phyloP scores from a whole-genome alignment of 1,140 invertebrate genomes.

The Andricus grossulariae region DNA sequence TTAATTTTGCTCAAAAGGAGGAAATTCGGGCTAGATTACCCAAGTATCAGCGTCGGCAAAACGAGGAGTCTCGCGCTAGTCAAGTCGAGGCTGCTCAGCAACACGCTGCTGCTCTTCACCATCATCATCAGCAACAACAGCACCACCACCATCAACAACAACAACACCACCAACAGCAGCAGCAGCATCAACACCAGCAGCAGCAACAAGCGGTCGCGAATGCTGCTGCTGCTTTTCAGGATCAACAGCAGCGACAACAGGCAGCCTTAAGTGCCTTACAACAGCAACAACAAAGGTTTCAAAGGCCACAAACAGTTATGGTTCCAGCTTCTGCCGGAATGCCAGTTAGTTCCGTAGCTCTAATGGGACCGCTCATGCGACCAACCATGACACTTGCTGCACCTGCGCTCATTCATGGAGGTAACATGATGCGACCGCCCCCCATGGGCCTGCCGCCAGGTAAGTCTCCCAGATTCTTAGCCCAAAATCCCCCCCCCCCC shows the following conservation, averaged over 20 bases:
- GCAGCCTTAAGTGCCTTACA: slow-evolving; percentile 66
- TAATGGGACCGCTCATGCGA: slow-evolving; percentile 80
- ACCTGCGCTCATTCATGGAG: slow-evolving; percentile 82
- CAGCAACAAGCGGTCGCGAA: slow-evolving; percentile 60
- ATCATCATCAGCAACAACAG: slow-evolving; percentile 59
- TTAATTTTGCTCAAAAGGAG: slow-evolving; percentile 77
- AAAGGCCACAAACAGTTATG: slow-evolving; percentile 68
- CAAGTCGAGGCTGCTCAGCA: slow-evolving; percentile 77
- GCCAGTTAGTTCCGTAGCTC: slow-evolving; percentile 77
- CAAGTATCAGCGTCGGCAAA: slow-evolving; percentile 82
- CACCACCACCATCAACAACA: slow-evolving; percentile 59
- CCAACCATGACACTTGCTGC: slow-evolving; percentile 80
- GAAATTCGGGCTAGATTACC: slow-evolving; percentile 87
- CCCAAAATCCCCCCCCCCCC: slow-evolving; percentile 40
- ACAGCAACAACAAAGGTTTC: slow-evolving; percentile 66
- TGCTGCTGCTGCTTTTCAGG: slow-evolving; percentile 69
- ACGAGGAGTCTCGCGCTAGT: slow-evolving; percentile 73
- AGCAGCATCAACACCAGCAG: slow-evolving; percentile 54
- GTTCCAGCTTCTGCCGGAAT: slow-evolving; percentile 73
- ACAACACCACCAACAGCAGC: slow-evolving; percentile 56
- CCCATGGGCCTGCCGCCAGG: slow-evolving; percentile 84
- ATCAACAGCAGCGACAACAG: slow-evolving; percentile 74
- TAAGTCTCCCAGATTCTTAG: slow-evolving; percentile 74
- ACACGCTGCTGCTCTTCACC: slow-evolving; percentile 68
- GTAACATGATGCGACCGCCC: slow-evolving; percentile 85